Percentiles rank a stretch among this genome's conserved stretches.
Evolutionary conservation across 2,888 invertebrate species (phyloP).

Genomic region (Cantharis lateralis): DNA sequence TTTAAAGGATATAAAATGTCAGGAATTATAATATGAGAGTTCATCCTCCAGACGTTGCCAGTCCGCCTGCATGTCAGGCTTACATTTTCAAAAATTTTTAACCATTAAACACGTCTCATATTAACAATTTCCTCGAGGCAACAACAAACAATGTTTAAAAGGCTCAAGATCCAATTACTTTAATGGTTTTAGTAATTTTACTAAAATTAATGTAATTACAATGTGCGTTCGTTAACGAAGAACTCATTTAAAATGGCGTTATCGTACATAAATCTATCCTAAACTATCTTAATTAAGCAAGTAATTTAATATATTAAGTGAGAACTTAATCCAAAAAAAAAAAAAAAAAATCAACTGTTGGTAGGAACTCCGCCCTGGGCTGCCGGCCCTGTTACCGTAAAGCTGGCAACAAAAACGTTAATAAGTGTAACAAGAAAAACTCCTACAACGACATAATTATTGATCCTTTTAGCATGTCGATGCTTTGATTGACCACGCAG

Average conservation of each 20-base stretch:
- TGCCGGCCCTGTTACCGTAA: constrained; percentile 56
- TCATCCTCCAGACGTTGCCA: not conserved
- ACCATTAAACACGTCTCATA: not conserved
- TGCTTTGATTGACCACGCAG: constrained; percentile 59
- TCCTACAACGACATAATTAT: constrained; percentile 66
- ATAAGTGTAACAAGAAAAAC: constrained; percentile 71
- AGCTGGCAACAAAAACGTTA: constrained; percentile 70
- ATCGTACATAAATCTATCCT: not conserved
- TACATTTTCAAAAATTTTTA: not conserved
- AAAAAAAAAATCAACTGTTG: not conserved
- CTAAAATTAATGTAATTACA: not conserved
- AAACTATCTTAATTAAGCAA: not conserved
- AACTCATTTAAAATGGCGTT: not conserved
- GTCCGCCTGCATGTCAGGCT: not conserved
- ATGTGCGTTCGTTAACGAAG: not conserved
- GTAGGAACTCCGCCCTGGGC: not conserved
- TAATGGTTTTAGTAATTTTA: not conserved
- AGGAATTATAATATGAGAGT: too few relatives aligned
- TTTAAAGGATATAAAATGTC: too few relatives aligned
- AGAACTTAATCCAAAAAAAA: not conserved
- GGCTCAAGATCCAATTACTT: not conserved
- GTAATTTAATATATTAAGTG: not conserved
- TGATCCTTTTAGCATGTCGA: constrained; percentile 59
- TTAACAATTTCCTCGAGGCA: not conserved
- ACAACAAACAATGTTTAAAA: not conserved